These are phyloP conservation scores for Zingel zingel DNA, from an alignment of 2,113 vertebrate genomes.

Conservation along the genomic window DNA sequence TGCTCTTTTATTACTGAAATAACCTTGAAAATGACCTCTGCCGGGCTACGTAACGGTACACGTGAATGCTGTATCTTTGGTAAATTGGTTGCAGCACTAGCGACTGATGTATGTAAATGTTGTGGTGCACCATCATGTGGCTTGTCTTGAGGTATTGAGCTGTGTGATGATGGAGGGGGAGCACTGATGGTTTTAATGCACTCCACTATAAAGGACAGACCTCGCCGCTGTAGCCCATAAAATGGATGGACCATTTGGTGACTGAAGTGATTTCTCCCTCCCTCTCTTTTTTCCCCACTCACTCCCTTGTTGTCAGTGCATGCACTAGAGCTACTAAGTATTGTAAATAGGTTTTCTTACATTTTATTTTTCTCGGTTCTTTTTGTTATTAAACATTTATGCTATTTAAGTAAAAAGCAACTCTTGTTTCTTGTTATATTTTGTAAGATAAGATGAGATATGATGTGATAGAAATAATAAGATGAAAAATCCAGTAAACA, in stretches of 20 bases:
- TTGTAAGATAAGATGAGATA: neutral
- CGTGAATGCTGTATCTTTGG: neutral
- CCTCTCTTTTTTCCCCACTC: conserved; percentile 2
- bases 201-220: conserved; percentile 57
- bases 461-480: neutral
- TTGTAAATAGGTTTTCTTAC: neutral
- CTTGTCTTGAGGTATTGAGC: conserved; percentile 25
- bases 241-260: conserved; percentile 38
- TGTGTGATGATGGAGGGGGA: conserved; percentile 46
- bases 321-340: neutral
- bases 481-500: neutral
- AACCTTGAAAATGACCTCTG: conserved; percentile 54
- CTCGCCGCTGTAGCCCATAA: conserved; percentile 35
- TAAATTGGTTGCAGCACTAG: neutral
- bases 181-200: conserved; percentile 54
- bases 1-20: conserved; percentile 9
- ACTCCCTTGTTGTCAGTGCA: conserved; percentile 16
- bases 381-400: neutral
- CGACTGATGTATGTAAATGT: neutral
- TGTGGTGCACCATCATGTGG: conserved; percentile 17
- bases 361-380: neutral
- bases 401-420: too few species aligned
- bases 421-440: conserved; percentile 5
- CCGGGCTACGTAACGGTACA: neutral
- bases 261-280: conserved; percentile 26